Base-by-base conservation (phyloP, 1,140 invertebrate genomes). In the Oedothorax gibbosus region DNA sequence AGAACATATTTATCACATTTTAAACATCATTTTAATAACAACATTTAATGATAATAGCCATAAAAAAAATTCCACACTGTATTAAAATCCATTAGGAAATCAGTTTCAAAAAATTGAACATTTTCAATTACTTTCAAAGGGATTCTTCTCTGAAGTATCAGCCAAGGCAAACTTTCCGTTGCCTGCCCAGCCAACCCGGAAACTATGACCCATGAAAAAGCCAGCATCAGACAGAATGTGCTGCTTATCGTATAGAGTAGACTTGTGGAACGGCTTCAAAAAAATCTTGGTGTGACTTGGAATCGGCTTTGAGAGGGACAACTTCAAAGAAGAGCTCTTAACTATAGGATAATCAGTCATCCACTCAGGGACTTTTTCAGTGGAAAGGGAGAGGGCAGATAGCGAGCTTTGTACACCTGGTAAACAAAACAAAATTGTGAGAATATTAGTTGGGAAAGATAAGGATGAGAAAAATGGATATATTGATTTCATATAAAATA, bases 101-200 rank as follows among this genome's bases (percentile, higher is more conserved):
- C 35, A 35, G 35, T 35, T 35, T 35, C 35, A 35, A 35, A 35
- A 35, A 2, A 35, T 35, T 5, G 5, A 35, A 35, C 5, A 35
- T 35, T 35, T 35, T 35, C 15, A n/a, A 21, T 21, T 77, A 57
- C 69, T 53, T 71, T 54, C 69, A 6, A 53, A 10, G 9, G 8
- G 6, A 11, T 54, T 65, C 50, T 73, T 35, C 73, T 57, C 49
- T 20, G 75, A 20, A 68, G 49, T 88, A 89, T 87, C 80, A 73
- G 85, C 90, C 89, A n/a, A 50, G 18, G 92, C 91, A 9, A 96
- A 87, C 0, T 92, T 92, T 85, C 93, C 92, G n/a, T 91, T 54
- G 56, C 93, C 93, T 0, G 93, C 93, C 94, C 95, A 97, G 0
- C 94, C 94, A 0, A 94, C 92, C 87, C 94, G 93, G 84, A 94